These are phyloP conservation scores for Styela clava DNA, from an alignment of 23 tunicate species.

Conservation along the genomic window DNA sequence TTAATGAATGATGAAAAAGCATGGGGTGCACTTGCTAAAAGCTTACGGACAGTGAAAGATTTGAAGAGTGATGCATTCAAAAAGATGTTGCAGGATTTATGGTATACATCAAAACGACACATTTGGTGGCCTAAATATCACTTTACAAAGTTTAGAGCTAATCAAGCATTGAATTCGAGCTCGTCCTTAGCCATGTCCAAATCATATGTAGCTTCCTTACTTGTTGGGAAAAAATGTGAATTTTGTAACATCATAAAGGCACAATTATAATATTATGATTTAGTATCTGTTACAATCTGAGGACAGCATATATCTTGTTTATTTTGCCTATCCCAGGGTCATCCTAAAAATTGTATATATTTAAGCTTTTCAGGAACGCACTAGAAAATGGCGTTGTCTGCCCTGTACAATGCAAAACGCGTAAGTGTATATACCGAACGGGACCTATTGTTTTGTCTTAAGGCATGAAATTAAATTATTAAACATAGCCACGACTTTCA, in stretches of 20 bases:
- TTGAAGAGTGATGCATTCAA: neutral
- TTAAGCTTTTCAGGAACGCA: no score
- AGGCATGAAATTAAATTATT: no score
- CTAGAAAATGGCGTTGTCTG: no score
- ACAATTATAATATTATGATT: no score
- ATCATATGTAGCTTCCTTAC: neutral
- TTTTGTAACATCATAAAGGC: constrained; percentile 1
- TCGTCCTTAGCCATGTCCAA: neutral
- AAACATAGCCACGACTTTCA: no score
- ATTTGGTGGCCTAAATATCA: constrained; percentile 27
- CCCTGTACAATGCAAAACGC: no score
- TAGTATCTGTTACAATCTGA: no score
- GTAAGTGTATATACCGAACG: no score
- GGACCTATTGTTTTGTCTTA: no score
- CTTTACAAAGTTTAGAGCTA: constrained; percentile 9
- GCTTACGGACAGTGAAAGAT: neutral
- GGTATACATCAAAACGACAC: constrained; percentile 2
- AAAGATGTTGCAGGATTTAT: neutral
- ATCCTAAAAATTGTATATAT: no score
- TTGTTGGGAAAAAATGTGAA: neutral
- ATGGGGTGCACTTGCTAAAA: neutral
- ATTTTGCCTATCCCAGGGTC: no score
- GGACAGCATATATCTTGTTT: no score
- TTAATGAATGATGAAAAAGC: constrained; percentile 1
- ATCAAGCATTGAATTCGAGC: neutral